phyloP scores from a whole-genome alignment of 2,113 vertebrate species.

The Plectropomus leopardus region DNA sequence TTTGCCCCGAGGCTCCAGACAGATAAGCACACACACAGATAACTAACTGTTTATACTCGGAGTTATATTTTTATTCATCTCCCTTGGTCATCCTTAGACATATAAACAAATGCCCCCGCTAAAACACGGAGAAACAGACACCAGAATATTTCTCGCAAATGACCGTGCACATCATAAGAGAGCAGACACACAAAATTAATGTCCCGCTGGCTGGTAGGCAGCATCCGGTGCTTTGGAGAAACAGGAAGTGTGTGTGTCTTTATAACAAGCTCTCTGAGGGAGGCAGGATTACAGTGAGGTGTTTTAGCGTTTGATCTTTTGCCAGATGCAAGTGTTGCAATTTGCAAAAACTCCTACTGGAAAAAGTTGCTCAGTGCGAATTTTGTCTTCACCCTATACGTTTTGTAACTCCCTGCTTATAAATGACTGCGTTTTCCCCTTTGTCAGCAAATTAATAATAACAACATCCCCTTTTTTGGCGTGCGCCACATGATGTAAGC shows the following conservation, averaged over 20 bases:
- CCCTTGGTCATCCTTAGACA: constrained; percentile 28
- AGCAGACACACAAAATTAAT: constrained; percentile 32
- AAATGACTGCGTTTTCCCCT: constrained; percentile 58
- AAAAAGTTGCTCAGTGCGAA: constrained; percentile 38
- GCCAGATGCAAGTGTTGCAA: constrained; percentile 60
- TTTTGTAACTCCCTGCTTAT: constrained; percentile 14
- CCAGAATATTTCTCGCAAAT: constrained; percentile 13
- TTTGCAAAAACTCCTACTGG: constrained; percentile 36
- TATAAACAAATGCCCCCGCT: background rate
- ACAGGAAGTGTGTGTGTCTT: constrained; percentile 77
- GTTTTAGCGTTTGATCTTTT: constrained; percentile 71
- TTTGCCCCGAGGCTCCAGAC: constrained; percentile 66
- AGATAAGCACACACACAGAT: constrained; percentile 38
- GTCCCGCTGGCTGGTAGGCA: constrained; percentile 48
- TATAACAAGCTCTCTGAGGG: constrained; percentile 64
- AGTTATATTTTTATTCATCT: constrained; percentile 16
- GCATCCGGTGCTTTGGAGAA: constrained; percentile 73
- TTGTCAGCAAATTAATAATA: constrained; percentile 77
- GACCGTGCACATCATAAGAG: constrained; percentile 30
- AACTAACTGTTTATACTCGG: constrained; percentile 10
- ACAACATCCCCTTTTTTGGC: constrained; percentile 57
- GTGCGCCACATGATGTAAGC: constrained; percentile 62
- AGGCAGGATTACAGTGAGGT: constrained; percentile 63
- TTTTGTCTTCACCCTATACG: constrained; percentile 40
- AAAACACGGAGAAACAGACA: background rate